phyloP scores from a whole-genome alignment of 2,113 vertebrate genomes.

The Trematomus loennbergii region DNA sequence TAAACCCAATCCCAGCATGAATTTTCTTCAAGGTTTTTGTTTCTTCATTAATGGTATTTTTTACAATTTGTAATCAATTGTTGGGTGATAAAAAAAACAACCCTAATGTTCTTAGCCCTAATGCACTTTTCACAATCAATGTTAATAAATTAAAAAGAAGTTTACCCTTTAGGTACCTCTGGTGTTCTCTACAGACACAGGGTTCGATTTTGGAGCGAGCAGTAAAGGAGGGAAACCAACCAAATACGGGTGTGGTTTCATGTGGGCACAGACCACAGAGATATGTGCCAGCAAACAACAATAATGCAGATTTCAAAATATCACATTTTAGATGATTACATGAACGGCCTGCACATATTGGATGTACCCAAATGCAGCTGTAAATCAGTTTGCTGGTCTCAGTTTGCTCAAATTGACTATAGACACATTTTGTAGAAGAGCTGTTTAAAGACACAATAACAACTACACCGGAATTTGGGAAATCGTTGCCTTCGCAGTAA shows the following conservation, averaged over 20 bases:
- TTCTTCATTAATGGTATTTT: too few relatives aligned
- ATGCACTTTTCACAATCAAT: too few relatives aligned
- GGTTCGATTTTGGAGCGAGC: not conserved
- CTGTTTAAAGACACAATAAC: not conserved
- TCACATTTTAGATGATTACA: not conserved
- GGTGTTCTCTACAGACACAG: not conserved
- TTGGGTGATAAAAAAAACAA: too few relatives aligned
- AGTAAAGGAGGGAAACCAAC: slow-evolving; percentile 3
- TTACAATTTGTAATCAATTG: too few relatives aligned
- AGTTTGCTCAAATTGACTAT: not conserved
- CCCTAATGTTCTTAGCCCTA: too few relatives aligned
- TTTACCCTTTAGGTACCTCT: not conserved
- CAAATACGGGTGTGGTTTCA: slow-evolving; percentile 51
- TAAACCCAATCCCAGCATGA: too few relatives aligned
- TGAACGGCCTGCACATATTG: too few relatives aligned
- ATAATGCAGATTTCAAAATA: slow-evolving; percentile 20
- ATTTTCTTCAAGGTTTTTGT: too few relatives aligned
- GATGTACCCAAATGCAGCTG: not conserved
- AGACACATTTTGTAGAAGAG: not conserved
- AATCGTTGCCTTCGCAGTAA: not conserved
- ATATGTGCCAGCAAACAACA: slow-evolving; percentile 2
- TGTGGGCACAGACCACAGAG: slow-evolving; percentile 25
- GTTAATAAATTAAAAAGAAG: too few relatives aligned
- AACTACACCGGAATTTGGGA: not conserved
- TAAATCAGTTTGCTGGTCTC: not conserved